Evolutionary conservation across 2,888 invertebrate genomes (phyloP), one percentile per base, ranked within the genome.

Genomic region (Koerneria pararmatus): DNA sequence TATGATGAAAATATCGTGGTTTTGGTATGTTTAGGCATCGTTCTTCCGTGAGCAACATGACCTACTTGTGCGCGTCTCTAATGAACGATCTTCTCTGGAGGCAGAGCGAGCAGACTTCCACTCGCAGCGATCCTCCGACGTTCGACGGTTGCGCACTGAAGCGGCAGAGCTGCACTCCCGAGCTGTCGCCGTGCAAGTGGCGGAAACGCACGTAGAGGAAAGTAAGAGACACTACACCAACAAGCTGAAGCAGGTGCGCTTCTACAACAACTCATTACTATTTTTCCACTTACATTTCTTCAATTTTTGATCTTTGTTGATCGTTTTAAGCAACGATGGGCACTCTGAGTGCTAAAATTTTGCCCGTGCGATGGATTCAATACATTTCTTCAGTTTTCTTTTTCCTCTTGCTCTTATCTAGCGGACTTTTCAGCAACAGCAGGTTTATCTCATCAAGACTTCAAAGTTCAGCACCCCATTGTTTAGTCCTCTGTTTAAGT

Each of bases 11-110:
- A n/a, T n/a, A n/a, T 41, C 41, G 15, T 22, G 24, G 6, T 24
- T 22, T n/a, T 6, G 19, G 6, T 51, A 8, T 6, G 6, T 62
- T 6, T 24, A 62, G 64, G 27, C 34, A 1, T 4, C 54, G 6
- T 64, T 64, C 56, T 29, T 64, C 1, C 37, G 41, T 1, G 64
- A 64, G 41, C 64, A 64, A 29, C 64, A 64, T 27, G 64, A 64
- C 48, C 65, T 80, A 5, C 67, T 80, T 2, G 74, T 78, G 24
- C 67, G 80, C 1, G 74, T 81, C 22, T 75, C 75, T 61, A 76
- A 73, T 31, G 80, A 80, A 66, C 68, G 76, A 19, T 72, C 73
- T 15, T 24, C 72, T 5, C 24, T 80, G 57, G 77, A 80, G 29
- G 59, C 61, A 5, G 65, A 71, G 56, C 58, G 60, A 22, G 54